A percentile compares a stretch with the other conserved stretches of the same genome.
phyloP scores from a whole-genome alignment of 35 echinoderm and acorn worm genomes.

The Amphiura filiformis region DNA sequence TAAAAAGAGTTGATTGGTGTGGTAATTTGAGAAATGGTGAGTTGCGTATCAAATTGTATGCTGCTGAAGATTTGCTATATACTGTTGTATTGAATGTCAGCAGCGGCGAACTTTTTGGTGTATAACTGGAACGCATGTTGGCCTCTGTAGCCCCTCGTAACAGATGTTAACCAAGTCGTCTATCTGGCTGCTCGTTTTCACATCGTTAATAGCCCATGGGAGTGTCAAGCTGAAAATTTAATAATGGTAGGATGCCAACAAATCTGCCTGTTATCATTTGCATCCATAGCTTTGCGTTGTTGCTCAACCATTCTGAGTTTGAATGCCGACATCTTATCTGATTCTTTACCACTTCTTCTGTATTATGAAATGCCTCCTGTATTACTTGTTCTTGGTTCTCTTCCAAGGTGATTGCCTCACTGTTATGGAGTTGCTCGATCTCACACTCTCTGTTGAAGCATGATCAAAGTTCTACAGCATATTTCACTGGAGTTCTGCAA shows the following conservation, averaged over 20 bases:
- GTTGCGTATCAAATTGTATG: conserved; percentile 48
- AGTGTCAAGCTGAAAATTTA: too few species aligned
- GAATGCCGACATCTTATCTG: neutral
- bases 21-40: conserved; percentile 51
- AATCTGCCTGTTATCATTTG: conserved; percentile 32
- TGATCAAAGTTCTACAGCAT: too few species aligned
- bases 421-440: neutral
- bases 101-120: too few species aligned
- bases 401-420: neutral
- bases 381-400: neutral
- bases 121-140: too few species aligned
- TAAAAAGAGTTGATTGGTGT: conserved; percentile 38
- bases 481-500: too few species aligned
- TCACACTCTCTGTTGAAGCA: too few species aligned
- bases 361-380: neutral
- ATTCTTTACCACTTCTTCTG: neutral
- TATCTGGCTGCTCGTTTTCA: too few species aligned
- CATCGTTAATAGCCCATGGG: too few species aligned
- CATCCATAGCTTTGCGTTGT: conserved; percentile 28
- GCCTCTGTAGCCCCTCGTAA: too few species aligned
- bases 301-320: neutral
- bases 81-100: conserved; percentile 58
- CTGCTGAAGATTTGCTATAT: conserved; percentile 51
- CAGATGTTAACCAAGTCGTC: too few species aligned
- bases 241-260: conserved; percentile 77